A percentile compares a stretch with the other conserved stretches of the same genome.
Conservation (phyloP, 2,113 vertebrate species). For the Colossoma macropomum region DNA sequence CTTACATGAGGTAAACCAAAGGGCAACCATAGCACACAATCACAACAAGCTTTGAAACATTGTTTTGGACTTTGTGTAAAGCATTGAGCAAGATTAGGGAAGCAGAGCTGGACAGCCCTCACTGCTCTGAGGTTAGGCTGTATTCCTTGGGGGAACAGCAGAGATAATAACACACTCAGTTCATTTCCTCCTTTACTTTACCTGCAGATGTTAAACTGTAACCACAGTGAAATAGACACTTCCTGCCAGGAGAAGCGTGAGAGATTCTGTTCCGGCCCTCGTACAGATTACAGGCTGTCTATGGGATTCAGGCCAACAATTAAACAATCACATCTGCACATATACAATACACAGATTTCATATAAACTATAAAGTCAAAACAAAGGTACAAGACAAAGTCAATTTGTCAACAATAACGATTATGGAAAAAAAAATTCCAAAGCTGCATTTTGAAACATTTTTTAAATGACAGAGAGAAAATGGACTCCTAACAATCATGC, state of each 20-base stretch:
- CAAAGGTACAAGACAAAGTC: no score
- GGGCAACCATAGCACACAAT: not conserved
- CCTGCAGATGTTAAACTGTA: constrained; percentile 19
- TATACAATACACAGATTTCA: not conserved
- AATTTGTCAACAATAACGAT: no score
- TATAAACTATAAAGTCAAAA: not conserved
- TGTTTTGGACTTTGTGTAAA: not conserved
- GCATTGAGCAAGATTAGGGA: not conserved
- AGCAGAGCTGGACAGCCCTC: not conserved
- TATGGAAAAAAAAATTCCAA: no score
- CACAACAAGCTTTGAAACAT: not conserved
- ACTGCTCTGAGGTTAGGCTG: not conserved
- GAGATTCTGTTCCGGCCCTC: constrained; percentile 4
- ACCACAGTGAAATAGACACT: constrained; percentile 18
- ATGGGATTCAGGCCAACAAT: constrained; percentile 16
- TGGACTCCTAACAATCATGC: no score
- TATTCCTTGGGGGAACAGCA: not conserved
- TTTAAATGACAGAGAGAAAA: no score
- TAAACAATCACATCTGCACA: not conserved
- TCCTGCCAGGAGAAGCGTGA: constrained; percentile 16
- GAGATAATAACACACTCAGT: not conserved
- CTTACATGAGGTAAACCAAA: not conserved
- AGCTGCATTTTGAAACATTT: no score
- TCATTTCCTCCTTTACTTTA: not conserved
- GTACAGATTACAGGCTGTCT: constrained; percentile 10